These are phyloP conservation scores for Siniperca undulata DNA, from an alignment of 2,797 vertebrate species.

Conservation along the genomic window DNA sequence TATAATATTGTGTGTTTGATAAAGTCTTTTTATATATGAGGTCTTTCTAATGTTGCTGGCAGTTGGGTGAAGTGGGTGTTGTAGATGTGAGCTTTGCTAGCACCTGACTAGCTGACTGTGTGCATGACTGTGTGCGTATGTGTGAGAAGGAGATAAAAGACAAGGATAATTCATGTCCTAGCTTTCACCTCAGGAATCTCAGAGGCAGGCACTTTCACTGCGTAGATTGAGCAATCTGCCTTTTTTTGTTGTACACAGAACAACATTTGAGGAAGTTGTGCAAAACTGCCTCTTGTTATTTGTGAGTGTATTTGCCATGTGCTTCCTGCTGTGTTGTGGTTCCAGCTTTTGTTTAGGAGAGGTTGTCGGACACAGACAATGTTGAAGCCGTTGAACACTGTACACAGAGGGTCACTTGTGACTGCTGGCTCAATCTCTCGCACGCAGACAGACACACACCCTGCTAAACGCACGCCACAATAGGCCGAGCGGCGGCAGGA, in stretches of 20 bases:
- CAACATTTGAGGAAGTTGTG: conserved; percentile 62
- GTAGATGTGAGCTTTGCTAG: conserved; percentile 48
- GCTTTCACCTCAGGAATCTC: conserved; percentile 41
- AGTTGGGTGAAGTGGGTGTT: conserved; percentile 66
- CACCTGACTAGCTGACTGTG: conserved; percentile 48
- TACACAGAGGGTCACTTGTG: conserved; percentile 29
- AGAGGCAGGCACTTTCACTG: conserved; percentile 25
- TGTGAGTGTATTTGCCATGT: conserved; percentile 36
- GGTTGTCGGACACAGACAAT: conserved; percentile 28
- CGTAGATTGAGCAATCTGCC: conserved; percentile 31
- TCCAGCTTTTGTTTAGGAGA: conserved; percentile 57
- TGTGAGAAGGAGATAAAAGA: conserved; percentile 53
- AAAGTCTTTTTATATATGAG: conserved; percentile 25
- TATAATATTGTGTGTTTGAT: conserved; percentile 38
- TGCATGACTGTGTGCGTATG: conserved; percentile 28
- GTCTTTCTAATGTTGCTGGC: conserved; percentile 53
- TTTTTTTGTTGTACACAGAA: conserved; percentile 27
- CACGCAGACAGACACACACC: conserved; percentile 2
- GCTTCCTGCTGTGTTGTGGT: conserved; percentile 70
- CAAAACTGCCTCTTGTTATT: conserved; percentile 32
- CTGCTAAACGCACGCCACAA: conserved; percentile 25
- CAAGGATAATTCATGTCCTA: conserved; percentile 15
- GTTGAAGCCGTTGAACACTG: conserved; percentile 26
- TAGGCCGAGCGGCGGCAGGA: conserved; percentile 19
- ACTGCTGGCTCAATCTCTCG: conserved; percentile 32